Conservation (phyloP, 2,113 vertebrate species). For the Tyrannus savana region DNA sequence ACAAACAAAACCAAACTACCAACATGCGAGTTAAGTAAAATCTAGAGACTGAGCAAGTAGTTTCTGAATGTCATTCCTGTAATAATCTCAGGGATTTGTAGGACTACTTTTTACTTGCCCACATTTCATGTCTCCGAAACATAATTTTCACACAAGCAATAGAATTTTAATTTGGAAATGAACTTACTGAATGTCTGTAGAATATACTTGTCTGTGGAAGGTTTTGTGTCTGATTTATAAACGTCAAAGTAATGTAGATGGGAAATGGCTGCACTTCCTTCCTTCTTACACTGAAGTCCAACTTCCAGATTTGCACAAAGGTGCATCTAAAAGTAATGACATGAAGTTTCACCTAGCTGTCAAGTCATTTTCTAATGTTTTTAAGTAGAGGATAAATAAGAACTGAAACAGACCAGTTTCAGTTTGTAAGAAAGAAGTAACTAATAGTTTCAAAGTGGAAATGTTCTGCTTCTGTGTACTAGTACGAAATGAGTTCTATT, state of each 20-base stretch:
- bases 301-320: not conserved
- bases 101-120: not conserved
- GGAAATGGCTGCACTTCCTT: not conserved
- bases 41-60: not conserved
- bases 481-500: not conserved
- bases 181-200: not conserved
- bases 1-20: not conserved
- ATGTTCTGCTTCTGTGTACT: not conserved
- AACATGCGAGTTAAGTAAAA: not conserved
- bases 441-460: not conserved
- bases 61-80: not conserved
- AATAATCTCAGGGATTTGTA: not conserved
- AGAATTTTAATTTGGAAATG: not conserved
- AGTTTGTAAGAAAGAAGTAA: not conserved
- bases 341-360: not conserved
- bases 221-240: not conserved
- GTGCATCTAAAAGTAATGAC: not conserved
- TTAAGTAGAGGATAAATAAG: not conserved
- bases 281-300: not conserved
- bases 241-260: not conserved
- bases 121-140: rapidly evolving
- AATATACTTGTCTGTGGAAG: not conserved
- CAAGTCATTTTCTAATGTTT: not conserved
- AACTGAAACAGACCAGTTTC: not conserved
- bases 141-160: not conserved